Conservation (phyloP, 2,797 vertebrate genomes). For the Tapirus indicus region DNA sequence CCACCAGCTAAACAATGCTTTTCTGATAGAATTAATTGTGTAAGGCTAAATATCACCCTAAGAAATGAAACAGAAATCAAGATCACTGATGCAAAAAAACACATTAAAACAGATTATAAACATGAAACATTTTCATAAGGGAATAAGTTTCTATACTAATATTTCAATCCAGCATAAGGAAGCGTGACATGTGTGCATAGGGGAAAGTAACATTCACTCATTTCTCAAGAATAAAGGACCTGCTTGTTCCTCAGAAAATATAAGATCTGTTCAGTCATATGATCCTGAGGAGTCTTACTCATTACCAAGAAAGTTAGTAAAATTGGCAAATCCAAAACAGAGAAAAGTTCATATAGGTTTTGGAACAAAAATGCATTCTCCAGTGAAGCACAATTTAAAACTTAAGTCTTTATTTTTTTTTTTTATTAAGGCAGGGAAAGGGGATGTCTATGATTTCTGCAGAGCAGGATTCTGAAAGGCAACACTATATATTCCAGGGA, state of each 20-base stretch:
- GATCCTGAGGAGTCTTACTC: background rate
- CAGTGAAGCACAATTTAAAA: slow-evolving; percentile 22
- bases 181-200: background rate
- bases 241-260: slow-evolving; percentile 11
- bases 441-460: background rate
- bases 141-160: background rate
- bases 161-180: slow-evolving; percentile 19
- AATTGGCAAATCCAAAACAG: slow-evolving; percentile 35
- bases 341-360: background rate
- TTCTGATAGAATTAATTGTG: background rate
- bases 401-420: background rate
- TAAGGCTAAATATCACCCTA: slow-evolving; percentile 11
- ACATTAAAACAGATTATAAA: slow-evolving; percentile 7
- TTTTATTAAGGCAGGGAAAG: background rate
- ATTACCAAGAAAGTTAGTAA: slow-evolving; percentile 31
- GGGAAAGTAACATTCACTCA: background rate
- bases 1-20: slow-evolving; percentile 13
- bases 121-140: slow-evolving; percentile 18
- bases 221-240: background rate
- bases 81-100: background rate
- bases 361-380: background rate
- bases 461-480: background rate
- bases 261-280: background rate
- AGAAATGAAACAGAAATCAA: slow-evolving; percentile 50
- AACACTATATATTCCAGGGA: background rate